Percentiles rank a stretch among this genome's conserved stretches.
Evolutionary conservation across 2,113 vertebrate species (phyloP).

Genomic region (Acrocephalus kingi): DNA sequence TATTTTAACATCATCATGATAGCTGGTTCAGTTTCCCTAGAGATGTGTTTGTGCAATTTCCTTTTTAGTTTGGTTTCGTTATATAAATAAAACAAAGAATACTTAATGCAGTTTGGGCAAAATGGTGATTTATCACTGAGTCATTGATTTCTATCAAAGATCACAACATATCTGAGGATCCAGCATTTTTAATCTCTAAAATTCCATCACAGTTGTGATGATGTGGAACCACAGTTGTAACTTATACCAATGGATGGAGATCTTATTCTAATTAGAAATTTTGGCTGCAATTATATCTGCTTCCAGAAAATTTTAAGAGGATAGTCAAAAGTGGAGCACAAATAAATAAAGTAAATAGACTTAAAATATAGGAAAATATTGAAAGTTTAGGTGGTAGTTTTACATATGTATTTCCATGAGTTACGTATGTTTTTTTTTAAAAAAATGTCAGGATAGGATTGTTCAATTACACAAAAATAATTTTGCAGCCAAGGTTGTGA

Average conservation of each 20-base stretch:
- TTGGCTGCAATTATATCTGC: neutral
- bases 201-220: neutral
- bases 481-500: neutral
- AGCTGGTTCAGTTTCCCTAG: neutral
- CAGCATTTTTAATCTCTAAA: neutral
- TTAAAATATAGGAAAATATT: neutral
- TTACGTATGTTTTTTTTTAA: neutral
- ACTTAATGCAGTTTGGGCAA: neutral
- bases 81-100: neutral
- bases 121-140: neutral
- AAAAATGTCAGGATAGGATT: rapidly evolving
- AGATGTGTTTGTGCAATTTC: neutral
- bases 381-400: neutral
- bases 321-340: neutral
- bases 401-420: rapidly evolving
- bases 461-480: neutral
- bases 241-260: neutral
- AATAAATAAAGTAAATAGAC: neutral
- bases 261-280: neutral
- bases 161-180: neutral
- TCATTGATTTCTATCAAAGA: neutral
- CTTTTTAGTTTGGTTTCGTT: neutral
- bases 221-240: neutral
- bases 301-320: neutral
- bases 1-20: neutral